Evolutionary conservation across 1,140 invertebrate genomes (phyloP).

Genomic region (Brachionus plicatilis): DNA sequence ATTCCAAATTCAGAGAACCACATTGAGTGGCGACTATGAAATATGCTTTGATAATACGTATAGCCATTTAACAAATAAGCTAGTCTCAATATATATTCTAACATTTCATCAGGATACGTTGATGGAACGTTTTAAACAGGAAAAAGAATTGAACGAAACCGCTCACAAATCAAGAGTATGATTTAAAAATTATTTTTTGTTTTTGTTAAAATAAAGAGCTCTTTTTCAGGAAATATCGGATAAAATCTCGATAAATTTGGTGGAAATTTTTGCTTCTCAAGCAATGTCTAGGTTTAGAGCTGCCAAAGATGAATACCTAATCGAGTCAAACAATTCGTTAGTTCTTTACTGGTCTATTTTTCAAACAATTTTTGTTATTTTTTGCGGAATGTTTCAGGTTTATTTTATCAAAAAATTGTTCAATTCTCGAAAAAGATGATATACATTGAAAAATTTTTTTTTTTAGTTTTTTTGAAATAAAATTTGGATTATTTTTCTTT

Average conservation of each 20-base stretch:
- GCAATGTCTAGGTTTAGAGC: conserved; percentile 30
- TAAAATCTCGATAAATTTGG: conserved; percentile 5
- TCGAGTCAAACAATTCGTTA: conserved; percentile 16
- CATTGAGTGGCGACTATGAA: conserved; percentile 17
- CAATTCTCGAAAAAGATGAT: background rate
- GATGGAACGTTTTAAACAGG: conserved; percentile 1
- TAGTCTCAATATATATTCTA: conserved; percentile 31
- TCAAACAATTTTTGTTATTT: conserved; percentile 23
- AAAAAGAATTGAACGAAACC: conserved; percentile 24
- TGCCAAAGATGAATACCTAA: conserved; percentile 11
- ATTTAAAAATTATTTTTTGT: background rate
- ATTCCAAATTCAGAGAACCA: conserved; percentile 34
- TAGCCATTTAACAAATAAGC: conserved; percentile 4
- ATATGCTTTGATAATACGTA: conserved; percentile 33
- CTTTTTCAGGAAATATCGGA: background rate
- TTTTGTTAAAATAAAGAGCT: background rate
- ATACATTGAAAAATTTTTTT: background rate
- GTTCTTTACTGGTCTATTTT: conserved; percentile 35
- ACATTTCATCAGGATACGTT: conserved; percentile 26
- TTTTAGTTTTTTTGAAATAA: background rate
- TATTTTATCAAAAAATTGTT: conserved; percentile 35
- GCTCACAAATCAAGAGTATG: conserved; percentile 2
- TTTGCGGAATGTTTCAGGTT: conserved; percentile 21
- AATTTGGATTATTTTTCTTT: background rate
- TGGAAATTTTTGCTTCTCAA: conserved; percentile 32